These are phyloP conservation scores for Mesitornis unicolor DNA, from an alignment of 2,113 vertebrate genomes.

Conservation along the genomic window DNA sequence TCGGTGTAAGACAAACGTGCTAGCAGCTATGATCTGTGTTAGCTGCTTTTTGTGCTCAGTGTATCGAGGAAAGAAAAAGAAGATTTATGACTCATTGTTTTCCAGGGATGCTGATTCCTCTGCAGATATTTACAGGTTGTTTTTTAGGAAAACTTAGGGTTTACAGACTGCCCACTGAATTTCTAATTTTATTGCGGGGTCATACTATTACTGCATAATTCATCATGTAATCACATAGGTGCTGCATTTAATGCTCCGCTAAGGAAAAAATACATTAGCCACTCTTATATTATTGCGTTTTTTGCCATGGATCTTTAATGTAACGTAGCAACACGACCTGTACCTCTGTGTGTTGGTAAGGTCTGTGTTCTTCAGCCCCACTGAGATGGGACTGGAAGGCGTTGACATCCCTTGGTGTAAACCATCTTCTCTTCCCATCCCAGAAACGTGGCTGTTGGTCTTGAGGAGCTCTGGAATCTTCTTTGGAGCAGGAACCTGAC, in stretches of 20 bases:
- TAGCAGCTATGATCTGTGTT: neutral
- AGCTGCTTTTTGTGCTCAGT: neutral
- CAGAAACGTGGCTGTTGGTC: neutral
- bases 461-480: neutral
- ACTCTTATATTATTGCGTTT: neutral
- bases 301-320: neutral
- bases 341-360: neutral
- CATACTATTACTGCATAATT: neutral
- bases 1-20: neutral
- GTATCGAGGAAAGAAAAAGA: neutral
- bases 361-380: neutral
- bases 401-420: neutral
- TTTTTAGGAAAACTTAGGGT: slow-evolving; percentile 36
- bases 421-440: neutral
- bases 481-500: neutral
- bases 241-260: neutral
- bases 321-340: neutral
- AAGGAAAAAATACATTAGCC: neutral
- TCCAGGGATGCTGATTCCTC: slow-evolving; percentile 42
- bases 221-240: neutral
- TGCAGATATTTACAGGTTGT: slow-evolving; percentile 52
- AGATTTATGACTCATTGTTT: slow-evolving; percentile 61
- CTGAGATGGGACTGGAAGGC: neutral
- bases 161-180: slow-evolving; percentile 32
- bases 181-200: slow-evolving; percentile 43